These are phyloP conservation scores for Chitala chitala DNA, from an alignment of 2,113 vertebrate genomes.

Conservation along the genomic window DNA sequence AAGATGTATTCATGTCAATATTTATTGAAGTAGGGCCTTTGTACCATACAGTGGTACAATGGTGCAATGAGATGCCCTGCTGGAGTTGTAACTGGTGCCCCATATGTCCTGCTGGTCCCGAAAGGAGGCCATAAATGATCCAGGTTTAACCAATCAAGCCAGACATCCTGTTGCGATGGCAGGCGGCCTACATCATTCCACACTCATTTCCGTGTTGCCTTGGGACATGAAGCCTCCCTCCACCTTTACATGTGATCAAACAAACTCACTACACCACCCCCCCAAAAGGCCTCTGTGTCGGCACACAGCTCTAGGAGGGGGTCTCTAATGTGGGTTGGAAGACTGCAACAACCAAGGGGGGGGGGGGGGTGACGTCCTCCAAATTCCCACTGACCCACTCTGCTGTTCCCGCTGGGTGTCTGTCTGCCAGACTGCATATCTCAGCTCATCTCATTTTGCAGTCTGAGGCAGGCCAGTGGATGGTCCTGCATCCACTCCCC, in stretches of 20 bases:
- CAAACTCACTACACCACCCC: too few species aligned
- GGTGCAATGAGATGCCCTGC: too few species aligned
- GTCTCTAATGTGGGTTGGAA: neutral
- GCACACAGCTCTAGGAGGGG: neutral
- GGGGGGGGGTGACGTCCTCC: neutral
- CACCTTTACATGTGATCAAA: neutral
- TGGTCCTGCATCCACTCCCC: neutral
- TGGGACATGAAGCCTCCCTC: neutral
- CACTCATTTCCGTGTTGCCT: conserved; percentile 9
- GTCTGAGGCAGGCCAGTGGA: neutral
- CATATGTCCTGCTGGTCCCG: neutral
- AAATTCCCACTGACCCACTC: neutral
- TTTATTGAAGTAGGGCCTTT: too few species aligned
- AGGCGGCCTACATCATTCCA: neutral
- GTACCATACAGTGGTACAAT: too few species aligned
- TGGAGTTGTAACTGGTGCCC: neutral
- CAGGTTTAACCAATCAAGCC: conserved; percentile 9
- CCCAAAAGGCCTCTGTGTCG: too few species aligned
- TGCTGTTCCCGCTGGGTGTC: neutral
- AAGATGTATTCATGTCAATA: too few species aligned
- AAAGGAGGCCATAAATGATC: neutral
- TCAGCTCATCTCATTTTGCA: neutral
- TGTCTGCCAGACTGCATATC: neutral
- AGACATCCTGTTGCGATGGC: neutral
- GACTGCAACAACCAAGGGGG: neutral